Percentiles rank a stretch among this genome's conserved stretches.
Conservation (phyloP, 1,140 invertebrate species). For the Caenorhabditis elegans region WBcel235 BX284605.5:5326501-5327000, state of each 20-base stretch:
- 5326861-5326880: background rate
- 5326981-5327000: constrained; percentile 44
- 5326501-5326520: too few species aligned
- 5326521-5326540: too few species aligned
- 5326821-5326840: background rate
- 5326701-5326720: background rate
- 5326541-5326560: too few species aligned
- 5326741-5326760: constrained; percentile 11
- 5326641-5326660: too few species aligned
- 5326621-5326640: too few species aligned
- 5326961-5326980: constrained; percentile 28
- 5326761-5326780: background rate
- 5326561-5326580: too few species aligned
- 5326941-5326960: background rate
- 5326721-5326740: background rate
- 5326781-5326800: background rate
- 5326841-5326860: background rate
- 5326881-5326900: too few species aligned
- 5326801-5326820: constrained; percentile 36
- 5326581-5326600: too few species aligned
- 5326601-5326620: too few species aligned
- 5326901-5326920: background rate
- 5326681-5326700: background rate
- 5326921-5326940: background rate
- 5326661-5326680: background rate